Evolutionary conservation across 2,888 invertebrate genomes (phyloP).

Genomic region (Seira musarum): DNA sequence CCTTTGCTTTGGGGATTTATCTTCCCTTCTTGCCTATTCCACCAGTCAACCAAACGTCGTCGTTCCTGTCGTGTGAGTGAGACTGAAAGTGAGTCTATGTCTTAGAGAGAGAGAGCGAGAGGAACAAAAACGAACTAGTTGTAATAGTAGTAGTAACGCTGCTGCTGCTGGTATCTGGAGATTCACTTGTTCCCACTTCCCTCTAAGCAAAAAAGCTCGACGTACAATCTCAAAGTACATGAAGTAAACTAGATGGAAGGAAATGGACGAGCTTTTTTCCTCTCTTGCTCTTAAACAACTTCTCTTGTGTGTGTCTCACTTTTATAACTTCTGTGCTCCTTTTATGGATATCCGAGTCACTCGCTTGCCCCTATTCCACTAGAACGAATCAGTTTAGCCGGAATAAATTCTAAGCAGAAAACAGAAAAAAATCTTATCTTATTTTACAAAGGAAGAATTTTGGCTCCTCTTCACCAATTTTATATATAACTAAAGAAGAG

Average conservation of each 20-base stretch:
- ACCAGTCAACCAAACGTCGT: conserved; percentile 1
- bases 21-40: conserved; percentile 44
- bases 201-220: conserved; percentile 19
- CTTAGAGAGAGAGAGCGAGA: conserved; percentile 15
- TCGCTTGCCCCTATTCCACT: not conserved
- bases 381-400: too few relatives aligned
- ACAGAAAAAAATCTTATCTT: conserved; percentile 52
- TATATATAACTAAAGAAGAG: too few relatives aligned
- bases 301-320: not conserved
- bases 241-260: conserved; percentile 10
- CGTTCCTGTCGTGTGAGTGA: conserved; percentile 26
- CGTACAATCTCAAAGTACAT: not conserved
- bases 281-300: too few relatives aligned
- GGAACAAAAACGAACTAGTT: too few relatives aligned
- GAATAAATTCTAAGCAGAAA: too few relatives aligned
- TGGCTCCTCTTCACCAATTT: too few relatives aligned
- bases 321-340: conserved; percentile 21
- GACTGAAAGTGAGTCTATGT: too few relatives aligned
- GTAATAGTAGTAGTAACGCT: too few relatives aligned
- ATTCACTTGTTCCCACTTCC: conserved; percentile 54
- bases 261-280: conserved; percentile 29
- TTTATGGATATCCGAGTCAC: conserved; percentile 39
- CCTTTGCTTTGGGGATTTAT: conserved; percentile 59
- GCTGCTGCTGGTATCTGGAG: conserved; percentile 50
- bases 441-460: conserved; percentile 34